Base-by-base conservation (phyloP, 1,140 invertebrate species). In the Eupeodes corollae region DNA sequence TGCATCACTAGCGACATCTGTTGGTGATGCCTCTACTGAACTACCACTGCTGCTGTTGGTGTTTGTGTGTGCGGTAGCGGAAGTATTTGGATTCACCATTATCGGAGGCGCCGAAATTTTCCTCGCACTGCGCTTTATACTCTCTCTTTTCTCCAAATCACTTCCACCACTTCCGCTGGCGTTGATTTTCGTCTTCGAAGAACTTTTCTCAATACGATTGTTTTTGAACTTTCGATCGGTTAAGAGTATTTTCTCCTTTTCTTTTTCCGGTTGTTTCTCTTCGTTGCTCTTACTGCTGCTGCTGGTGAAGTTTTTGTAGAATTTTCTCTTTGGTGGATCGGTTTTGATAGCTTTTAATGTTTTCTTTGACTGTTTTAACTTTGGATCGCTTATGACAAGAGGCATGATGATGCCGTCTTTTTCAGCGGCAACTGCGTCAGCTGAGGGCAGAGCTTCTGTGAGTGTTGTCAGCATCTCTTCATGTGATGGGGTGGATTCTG, bases 161-260 rank as follows among this genome's bases (percentile, higher is more conserved):
- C 21, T 26, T 26, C 21, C 21, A 8, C 21, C 21, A 26, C 8
- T 26, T 26, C 40, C 49, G n/a, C 42, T 33, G 11, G 50, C 44
- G 5, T 37, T 37, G 6, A 61, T 51, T 47, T 59, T 59, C 21
- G 46, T 56, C 40, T 59, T 58, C 1, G 58, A 61, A 5, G 54
- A 54, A 48, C 58, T 61, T 46, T 61, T 61, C 45, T 55, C 53
- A 40, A 61, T 55, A 21, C 57, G 53, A 52, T 59, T 58, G 37
- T 59, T 50, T 32, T 55, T 55, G 37, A 51, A 60, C 35, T 60
- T 60, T 15, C 51, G 52, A 54, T 60, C 58, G 14, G 53, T 56
- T 26, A 57, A 44, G 8, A 60, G 44, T 11, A 59, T 47, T 19
- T 52, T 49, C 5, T 47, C 47, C 49, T 56, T 60, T 44, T 52